phyloP scores from a whole-genome alignment of 2,888 invertebrate species.

The Sinodicranocentrus sp. region DNA sequence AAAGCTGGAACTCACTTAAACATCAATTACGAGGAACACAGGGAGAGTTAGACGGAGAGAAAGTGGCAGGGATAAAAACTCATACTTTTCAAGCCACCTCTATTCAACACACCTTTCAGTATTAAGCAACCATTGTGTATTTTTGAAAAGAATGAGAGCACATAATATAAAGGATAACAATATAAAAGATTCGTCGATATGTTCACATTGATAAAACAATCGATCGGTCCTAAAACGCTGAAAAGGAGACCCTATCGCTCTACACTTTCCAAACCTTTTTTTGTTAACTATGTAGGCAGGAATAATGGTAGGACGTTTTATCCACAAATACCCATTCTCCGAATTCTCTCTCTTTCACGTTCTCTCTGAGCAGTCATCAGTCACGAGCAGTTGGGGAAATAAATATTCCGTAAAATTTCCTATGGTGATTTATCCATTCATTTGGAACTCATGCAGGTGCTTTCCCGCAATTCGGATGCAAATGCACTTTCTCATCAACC shows the following conservation, averaged over 20 bases:
- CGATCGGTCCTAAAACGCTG: neutral
- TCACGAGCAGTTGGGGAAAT: too few relatives aligned
- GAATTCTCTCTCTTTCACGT: too few relatives aligned
- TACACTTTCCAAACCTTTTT: neutral
- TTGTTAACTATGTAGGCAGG: neutral
- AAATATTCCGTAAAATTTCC: too few relatives aligned
- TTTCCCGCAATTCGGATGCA: too few relatives aligned
- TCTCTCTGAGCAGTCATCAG: too few relatives aligned
- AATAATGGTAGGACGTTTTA: neutral
- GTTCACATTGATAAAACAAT: neutral
- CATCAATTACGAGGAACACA: neutral
- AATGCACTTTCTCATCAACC: too few relatives aligned
- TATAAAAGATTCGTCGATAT: neutral
- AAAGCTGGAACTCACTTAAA: too few relatives aligned
- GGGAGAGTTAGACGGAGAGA: neutral
- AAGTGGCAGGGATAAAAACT: neutral
- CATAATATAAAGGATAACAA: neutral
- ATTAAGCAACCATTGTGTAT: slow-evolving; percentile 58
- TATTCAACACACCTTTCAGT: slow-evolving; percentile 33
- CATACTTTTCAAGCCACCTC: neutral
- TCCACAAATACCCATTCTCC: too few relatives aligned
- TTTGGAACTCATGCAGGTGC: too few relatives aligned
- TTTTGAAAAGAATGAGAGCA: slow-evolving; percentile 42
- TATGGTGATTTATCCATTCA: too few relatives aligned
- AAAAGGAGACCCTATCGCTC: neutral